phyloP scores from a whole-genome alignment of 2,888 invertebrate species.

The Drosophila pseudotakahashii region DNA sequence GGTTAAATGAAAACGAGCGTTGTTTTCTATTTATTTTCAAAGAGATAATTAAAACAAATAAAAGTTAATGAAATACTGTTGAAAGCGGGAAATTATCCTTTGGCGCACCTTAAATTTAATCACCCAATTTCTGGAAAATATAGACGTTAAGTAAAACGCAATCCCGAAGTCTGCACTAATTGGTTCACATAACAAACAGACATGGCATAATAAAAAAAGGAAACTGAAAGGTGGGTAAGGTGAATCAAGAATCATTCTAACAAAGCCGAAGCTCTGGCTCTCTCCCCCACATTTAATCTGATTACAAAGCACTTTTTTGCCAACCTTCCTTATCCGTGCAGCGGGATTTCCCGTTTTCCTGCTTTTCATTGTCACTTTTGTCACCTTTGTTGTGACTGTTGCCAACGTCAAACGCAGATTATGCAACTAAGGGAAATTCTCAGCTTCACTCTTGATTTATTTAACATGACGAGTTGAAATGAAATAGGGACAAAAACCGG shows the following conservation, averaged over 20 bases:
- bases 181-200: constrained; percentile 43
- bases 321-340: constrained; percentile 23
- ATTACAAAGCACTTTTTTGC: constrained; percentile 63
- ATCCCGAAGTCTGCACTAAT: constrained; percentile 30
- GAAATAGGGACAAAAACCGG: constrained; percentile 1
- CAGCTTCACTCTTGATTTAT: constrained; percentile 8
- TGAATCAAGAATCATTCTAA: constrained; percentile 33
- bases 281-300: constrained; percentile 54
- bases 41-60: constrained; percentile 73
- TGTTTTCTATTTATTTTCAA: constrained; percentile 39
- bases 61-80: constrained; percentile 72
- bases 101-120: constrained; percentile 6
- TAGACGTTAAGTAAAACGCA: constrained; percentile 9
- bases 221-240: constrained; percentile 6
- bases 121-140: constrained; percentile 1
- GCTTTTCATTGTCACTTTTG: constrained; percentile 43
- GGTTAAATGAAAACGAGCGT: constrained; percentile 17
- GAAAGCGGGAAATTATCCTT: constrained; percentile 48
- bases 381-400: constrained; percentile 40
- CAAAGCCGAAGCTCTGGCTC: constrained; percentile 11
- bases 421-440: constrained; percentile 23
- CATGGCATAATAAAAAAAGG: constrained; percentile 5
- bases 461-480: constrained; percentile 15
- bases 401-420: constrained; percentile 41
- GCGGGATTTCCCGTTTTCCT: constrained; percentile 30